phyloP scores from a whole-genome alignment of 2,888 invertebrate species.

The Lycocerus yunnanus region DNA sequence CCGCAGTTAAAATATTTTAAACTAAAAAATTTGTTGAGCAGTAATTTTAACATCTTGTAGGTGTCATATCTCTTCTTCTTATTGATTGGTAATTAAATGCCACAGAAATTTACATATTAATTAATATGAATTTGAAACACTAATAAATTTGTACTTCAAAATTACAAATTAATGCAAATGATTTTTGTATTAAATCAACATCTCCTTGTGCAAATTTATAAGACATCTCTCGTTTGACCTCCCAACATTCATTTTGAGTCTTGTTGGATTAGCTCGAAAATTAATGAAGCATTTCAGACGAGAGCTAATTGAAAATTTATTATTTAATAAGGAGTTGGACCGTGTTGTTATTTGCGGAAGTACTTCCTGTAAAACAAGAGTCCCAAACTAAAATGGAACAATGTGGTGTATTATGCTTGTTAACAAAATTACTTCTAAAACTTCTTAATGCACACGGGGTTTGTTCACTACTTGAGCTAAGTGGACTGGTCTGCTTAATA shows the following conservation, averaged over 20 bases:
- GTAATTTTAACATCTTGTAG: slow-evolving; percentile 10
- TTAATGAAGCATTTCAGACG: slow-evolving; percentile 32
- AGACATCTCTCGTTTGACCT: slow-evolving; percentile 22
- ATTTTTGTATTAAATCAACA: slow-evolving; percentile 28
- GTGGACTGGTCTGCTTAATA: slow-evolving; percentile 20
- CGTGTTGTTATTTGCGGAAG: slow-evolving; percentile 27
- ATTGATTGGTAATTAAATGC: slow-evolving; percentile 1
- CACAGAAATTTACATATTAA: not conserved
- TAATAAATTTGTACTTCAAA: slow-evolving; percentile 24
- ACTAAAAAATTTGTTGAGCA: slow-evolving; percentile 17
- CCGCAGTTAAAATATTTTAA: slow-evolving; percentile 24
- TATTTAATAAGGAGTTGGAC: slow-evolving; percentile 32
- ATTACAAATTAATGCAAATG: slow-evolving; percentile 24
- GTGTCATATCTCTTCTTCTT: slow-evolving; percentile 1
- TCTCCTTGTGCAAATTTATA: slow-evolving; percentile 24
- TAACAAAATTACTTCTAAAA: slow-evolving; percentile 28
- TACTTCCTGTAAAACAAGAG: slow-evolving; percentile 19
- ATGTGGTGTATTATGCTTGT: slow-evolving; percentile 18
- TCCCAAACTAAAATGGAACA: slow-evolving; percentile 23
- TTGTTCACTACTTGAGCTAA: slow-evolving; percentile 16
- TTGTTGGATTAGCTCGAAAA: slow-evolving; percentile 27
- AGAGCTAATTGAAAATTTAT: slow-evolving; percentile 36
- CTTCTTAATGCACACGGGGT: slow-evolving; percentile 24
- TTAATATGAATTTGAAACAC: slow-evolving; percentile 1
- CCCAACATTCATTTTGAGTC: slow-evolving; percentile 24